Base-by-base conservation (phyloP, 2,113 vertebrate species). In the Rhinogobius similis region DNA sequence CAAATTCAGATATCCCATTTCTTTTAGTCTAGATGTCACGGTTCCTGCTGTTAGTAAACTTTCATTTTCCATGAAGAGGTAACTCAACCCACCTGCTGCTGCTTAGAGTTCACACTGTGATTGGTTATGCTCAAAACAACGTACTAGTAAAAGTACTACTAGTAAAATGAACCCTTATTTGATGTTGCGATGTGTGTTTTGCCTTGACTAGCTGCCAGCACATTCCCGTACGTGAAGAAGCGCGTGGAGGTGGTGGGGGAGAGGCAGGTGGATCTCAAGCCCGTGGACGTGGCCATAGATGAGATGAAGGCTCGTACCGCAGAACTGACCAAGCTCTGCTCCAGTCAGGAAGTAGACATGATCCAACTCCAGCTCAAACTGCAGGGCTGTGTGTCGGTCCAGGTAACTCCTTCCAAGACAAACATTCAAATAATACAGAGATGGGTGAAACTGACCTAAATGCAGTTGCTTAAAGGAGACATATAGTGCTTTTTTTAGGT, bases 321-420 rank as follows among this genome's bases (percentile, higher is more conserved):
- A 0, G 98, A 99, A 81, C 86, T 99, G 75, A 93, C 92, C 62
- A 95, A 96, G 11, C 93, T 98, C 10, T 98, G 97, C 79, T 94
- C 95, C 50, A 86, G 89, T 13, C 86, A 85, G 13, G 97, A 97
- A 0, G 95, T 98, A 58, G 96, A 99, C 89, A 99, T 98, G 97
- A 99, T 98, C 84, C 96, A 98, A 66, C 94, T 99, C 62, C 98
- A 99, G 77, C 95, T 99, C 65, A 98, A 98, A 66, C 70, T 99
- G 63, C 97, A 99, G 80, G 96, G 98, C 83, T 97, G 97, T 10
- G 97, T 99, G 68, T 98, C 95, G 0, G 97, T 98, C 75, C 97
- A 99, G 95, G 97, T 99, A 43, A 68, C 23, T 21, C 21, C 46
- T 50, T 20, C 18, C 5, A 10, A 26, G 7, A 10, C 11, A 48